Base-by-base conservation (phyloP, 1,140 invertebrate species). In the Drosophila albomicans region DNA sequence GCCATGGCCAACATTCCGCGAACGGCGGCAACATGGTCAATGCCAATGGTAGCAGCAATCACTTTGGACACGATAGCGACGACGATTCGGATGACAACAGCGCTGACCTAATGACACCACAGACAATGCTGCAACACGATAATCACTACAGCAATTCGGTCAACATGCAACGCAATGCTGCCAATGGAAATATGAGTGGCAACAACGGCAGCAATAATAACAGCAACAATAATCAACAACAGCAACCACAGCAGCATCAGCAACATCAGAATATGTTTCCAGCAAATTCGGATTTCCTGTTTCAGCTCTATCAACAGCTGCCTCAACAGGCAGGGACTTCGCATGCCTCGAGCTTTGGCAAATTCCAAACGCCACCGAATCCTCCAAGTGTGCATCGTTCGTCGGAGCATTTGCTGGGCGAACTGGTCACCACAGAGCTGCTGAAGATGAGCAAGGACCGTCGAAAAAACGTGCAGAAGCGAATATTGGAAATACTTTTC, bases 401-500 rank as follows among this genome's bases (percentile, higher is more conserved):
- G 10, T 92, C 92, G 16, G 92, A 92, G 67, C 92, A 92, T 61
- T 57, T 92, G 45, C 65, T 92, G 28, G 92, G 92, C 10, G 92
- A 92, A 58, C 58, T 92, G 38, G 92, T 92, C 3, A 92, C 92
- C 49, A 92, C 91, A 30, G 92, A 92, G 68, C 69, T 92, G 8
- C 74, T 92, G 0, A 92, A 92, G 66, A 92, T 92, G 92, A 86
- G 74, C 52, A 92, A 92, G 68, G 92, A 92, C 64, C 77, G 89
- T 15, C 88, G 90, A 48, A 92, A 91, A 73, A 81, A 76, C 54
- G 92, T 84, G 11, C 92, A 92, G 66, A 92, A 91, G 51, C 64
- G 91, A 54, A 92, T 92, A 30, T 65, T 92, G 38, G 92, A 92
- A 79, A 91, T 92, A 76, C 80, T 92, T 16, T 92, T 92, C 58